Base-by-base conservation (phyloP, 1,140 invertebrate species). In the Nylanderia fulva region DNA sequence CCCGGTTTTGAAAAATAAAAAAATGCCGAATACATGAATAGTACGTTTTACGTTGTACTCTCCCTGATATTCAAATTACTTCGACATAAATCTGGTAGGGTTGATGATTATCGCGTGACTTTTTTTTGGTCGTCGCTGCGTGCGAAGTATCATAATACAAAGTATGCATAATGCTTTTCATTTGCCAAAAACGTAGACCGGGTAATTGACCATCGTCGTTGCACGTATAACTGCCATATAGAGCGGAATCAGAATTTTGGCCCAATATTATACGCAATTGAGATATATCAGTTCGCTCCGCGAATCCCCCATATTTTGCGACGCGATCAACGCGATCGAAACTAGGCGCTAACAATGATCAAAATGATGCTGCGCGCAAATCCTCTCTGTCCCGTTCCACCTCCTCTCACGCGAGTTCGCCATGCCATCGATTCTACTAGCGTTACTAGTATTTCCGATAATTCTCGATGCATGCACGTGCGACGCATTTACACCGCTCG, bases 391-490 rank as follows among this genome's bases (percentile, higher is more conserved):
- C 61, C 42, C n/a, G 45, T 54, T 79, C 68, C 45, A n/a, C 27
- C 29, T 8, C 61, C 56, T 52, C 63, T 58, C 77, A 42, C 68
- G 76, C 76, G 36, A 80, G 69, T 56, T 80, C 66, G 64, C 58
- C 54, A 58, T 60, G 48, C 80, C 85, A 91, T 91, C 91, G 91
- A 91, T 90, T 91, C 79, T 54, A 18, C 15, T 48, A 48, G 63
- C 77, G 72, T 86, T 88, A 91, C 88, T 88, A 87, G 86, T 86
- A 88, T 91, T 92, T 92, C 90, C 90, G 90, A 88, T 88, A 90
- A 92, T 91, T 87, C 90, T 80, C 86, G 77, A 88, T 90, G 75
- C 87, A 83, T 71, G 87, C 86, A 80, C 85, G 88, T 86, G 86
- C 85, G 85, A 90, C 77, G 90, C 91, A 90, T 91, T 92, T 90